Conservation (phyloP, 1,140 invertebrate species). For the Drosophila ananassae region DNA sequence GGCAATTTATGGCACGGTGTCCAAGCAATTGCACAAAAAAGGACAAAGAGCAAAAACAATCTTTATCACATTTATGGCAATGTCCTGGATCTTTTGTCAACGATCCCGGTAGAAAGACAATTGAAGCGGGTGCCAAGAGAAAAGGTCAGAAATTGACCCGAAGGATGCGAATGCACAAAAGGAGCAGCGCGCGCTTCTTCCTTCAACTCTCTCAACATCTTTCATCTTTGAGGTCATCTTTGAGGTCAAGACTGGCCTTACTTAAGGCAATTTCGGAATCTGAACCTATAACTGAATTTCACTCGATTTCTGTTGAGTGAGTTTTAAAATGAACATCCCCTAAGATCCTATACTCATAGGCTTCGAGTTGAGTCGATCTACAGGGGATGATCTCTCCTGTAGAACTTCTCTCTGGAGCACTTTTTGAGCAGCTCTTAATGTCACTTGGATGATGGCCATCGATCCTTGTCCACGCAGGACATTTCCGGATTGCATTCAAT, state of each 20-base stretch:
- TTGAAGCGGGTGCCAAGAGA: conserved; percentile 64
- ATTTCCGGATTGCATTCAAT: conserved; percentile 80
- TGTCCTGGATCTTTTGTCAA: conserved; percentile 67
- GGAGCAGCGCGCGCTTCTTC: conserved; percentile 57
- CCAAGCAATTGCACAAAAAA: conserved; percentile 57
- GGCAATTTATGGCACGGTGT: conserved; percentile 69
- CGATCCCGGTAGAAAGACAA: conserved; percentile 43
- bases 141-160: conserved; percentile 67
- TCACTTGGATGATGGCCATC: conserved; percentile 65
- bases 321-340: conserved; percentile 3
- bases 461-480: conserved; percentile 73
- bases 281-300: neutral
- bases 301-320: conserved; percentile 3
- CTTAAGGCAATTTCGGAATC: conserved; percentile 29
- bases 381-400: conserved; percentile 11
- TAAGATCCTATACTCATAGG: conserved; percentile 7
- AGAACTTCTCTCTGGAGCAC: neutral
- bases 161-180: conserved; percentile 54
- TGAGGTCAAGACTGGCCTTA: conserved; percentile 69
- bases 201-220: conserved; percentile 8
- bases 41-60: conserved; percentile 61
- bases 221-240: conserved; percentile 69
- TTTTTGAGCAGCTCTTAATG: neutral
- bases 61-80: conserved; percentile 80
- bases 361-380: neutral